Evolutionary conservation across 2,113 vertebrate genomes (phyloP), one percentile per base, ranked within the genome.

Genomic region (Thalassoma bifasciatum): DNA sequence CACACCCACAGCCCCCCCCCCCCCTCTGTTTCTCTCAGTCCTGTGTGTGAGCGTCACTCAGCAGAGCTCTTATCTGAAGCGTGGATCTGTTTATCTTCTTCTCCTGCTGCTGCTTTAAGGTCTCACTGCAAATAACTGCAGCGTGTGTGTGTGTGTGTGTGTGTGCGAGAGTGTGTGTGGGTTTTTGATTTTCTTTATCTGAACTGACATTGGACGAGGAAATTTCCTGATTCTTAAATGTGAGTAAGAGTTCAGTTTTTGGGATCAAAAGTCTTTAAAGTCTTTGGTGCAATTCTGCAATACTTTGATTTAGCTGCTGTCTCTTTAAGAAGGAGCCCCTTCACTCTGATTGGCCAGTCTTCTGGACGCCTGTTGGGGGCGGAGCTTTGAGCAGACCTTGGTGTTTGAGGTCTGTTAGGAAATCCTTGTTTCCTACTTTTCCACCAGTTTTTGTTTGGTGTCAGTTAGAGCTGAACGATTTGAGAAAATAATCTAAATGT

Each of bases 21-120:
- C 51, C 12, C 0, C 63, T 72, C 72, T 74, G 79, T 77, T 81
- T 66, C 38, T 79, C 81, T 59, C 78, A 82, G 85, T 72, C 79
- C 19, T 77, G 46, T 36, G 61, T 17, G 65, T 1, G 36, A 53
- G 74, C 81, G 30, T 78, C 75, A 36, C 56, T 80, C 22, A 44
- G 26, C 37, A 44, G 50, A 87, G 73, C 74, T 77, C 70, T 60
- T 72, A 71, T 72, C 82, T 79, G 54, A 56, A 72, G 70, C 76
- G 52, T 82, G 83, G 84, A 81, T 76, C 83, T 75, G 74, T 78
- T 83, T 75, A 69, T 70, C 47, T 66, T 62, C 52, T 34, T 53
- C 52, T 64, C 14, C 19, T 13, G 51, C 64, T 10, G 75, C 61
- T 12, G 40, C 60, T 23, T 72, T 38, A 3, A 47, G 66, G 51